Conservation (phyloP, 2,113 vertebrate genomes). For the Colinus virginianus region DNA sequence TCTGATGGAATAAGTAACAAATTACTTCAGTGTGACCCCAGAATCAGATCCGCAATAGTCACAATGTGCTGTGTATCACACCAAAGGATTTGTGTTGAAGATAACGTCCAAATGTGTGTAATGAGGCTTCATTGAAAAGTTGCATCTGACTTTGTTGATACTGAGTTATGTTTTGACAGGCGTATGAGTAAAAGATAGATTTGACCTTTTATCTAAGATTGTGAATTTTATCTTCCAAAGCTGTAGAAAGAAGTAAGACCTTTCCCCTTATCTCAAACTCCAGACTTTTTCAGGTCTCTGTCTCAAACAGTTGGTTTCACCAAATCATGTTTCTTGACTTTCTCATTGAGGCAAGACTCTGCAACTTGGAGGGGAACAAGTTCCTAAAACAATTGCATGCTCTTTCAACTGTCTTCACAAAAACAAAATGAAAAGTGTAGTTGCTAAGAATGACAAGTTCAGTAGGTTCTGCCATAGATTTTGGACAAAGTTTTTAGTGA, state of each 20-base stretch:
- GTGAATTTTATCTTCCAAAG: slow-evolving; percentile 39
- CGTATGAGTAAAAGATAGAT: background rate
- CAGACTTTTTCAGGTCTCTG: background rate
- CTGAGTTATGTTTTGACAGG: background rate
- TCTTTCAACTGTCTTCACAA: background rate
- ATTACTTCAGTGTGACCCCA: background rate
- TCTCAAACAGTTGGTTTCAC: slow-evolving; percentile 8
- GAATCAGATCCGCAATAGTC: background rate
- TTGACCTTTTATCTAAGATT: slow-evolving; percentile 15
- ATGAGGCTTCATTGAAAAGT: background rate
- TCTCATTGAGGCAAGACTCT: accelerated
- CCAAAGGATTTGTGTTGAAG: background rate
- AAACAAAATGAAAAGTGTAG: background rate
- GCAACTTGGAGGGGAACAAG: background rate
- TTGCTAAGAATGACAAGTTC: background rate
- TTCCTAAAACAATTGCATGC: background rate
- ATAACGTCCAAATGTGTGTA: background rate
- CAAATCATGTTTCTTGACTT: background rate
- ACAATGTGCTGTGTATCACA: background rate
- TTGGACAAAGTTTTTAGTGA: background rate
- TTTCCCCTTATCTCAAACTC: slow-evolving; percentile 33
- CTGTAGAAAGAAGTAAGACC: background rate
- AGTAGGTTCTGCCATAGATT: background rate
- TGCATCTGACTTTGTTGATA: background rate
- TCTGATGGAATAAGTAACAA: slow-evolving; percentile 29